phyloP scores from a whole-genome alignment of 2,113 vertebrate species.

The Atrichornis clamosus region DNA sequence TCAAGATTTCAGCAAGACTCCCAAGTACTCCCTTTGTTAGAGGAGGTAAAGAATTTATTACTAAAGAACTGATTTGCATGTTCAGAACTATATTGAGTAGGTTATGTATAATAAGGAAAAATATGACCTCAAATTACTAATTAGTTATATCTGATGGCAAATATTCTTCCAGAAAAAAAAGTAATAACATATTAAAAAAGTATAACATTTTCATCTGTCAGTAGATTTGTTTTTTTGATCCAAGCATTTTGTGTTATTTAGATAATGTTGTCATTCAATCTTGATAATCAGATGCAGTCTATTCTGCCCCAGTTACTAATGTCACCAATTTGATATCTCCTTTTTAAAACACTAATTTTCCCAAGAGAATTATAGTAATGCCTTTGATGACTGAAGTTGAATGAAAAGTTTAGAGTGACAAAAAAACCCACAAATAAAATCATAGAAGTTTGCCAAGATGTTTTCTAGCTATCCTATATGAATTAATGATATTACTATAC shows the following conservation, averaged over 20 bases:
- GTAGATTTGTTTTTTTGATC: background rate
- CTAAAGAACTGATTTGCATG: background rate
- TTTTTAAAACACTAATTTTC: background rate
- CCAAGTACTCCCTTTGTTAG: background rate
- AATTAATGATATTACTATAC: background rate
- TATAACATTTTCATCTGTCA: background rate
- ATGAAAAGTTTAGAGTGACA: background rate
- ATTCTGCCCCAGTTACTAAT: background rate
- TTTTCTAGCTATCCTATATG: background rate
- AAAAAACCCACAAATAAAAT: background rate
- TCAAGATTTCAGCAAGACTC: background rate
- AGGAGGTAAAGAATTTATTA: background rate
- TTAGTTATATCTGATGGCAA: background rate
- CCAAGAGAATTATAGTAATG: background rate
- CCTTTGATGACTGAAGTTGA: background rate
- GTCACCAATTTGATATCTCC: background rate
- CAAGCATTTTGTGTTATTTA: background rate
- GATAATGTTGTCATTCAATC: constrained; percentile 4
- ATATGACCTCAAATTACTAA: background rate
- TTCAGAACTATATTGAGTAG: background rate
- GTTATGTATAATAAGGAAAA: background rate
- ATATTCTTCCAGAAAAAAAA: background rate
- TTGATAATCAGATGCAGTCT: constrained; percentile 17
- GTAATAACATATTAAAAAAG: background rate
- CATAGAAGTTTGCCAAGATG: background rate